phyloP scores from a whole-genome alignment of 2,113 vertebrate species.

The Heteronetta atricapilla region DNA sequence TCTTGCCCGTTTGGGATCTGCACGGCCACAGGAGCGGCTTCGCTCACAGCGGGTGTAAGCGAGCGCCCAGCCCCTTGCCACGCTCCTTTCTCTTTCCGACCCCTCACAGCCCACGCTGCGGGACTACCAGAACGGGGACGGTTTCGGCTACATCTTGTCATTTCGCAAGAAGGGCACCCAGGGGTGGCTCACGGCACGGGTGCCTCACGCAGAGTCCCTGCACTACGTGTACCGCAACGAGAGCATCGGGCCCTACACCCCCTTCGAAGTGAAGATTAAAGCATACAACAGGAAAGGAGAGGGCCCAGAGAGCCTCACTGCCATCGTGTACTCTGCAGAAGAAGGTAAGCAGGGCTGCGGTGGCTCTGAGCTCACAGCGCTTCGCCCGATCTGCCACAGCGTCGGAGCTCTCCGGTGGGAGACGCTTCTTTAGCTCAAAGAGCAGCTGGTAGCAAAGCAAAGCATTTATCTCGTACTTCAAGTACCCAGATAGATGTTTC shows the following conservation, averaged over 20 bases:
- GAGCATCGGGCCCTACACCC: slow-evolving; percentile 86
- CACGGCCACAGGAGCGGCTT: not conserved
- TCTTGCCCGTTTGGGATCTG: not conserved
- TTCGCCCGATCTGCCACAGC: rapidly evolving
- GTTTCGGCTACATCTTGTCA: slow-evolving; percentile 91
- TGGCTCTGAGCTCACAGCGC: rapidly evolving
- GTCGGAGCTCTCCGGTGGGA: not conserved
- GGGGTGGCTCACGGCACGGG: slow-evolving; percentile 78
- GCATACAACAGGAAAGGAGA: slow-evolving; percentile 91
- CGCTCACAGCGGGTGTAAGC: no score
- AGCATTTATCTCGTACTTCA: not conserved
- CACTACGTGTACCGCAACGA: slow-evolving; percentile 91
- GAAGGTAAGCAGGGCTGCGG: slow-evolving; percentile 79
- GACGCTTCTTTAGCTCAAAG: not conserved
- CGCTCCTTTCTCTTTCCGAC: not conserved
- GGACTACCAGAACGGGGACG: slow-evolving; percentile 95
- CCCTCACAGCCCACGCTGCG: slow-evolving; percentile 81
- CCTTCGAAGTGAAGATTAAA: slow-evolving; percentile 94
- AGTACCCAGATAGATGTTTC: not conserved
- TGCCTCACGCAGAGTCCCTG: slow-evolving; percentile 86
- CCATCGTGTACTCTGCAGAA: slow-evolving; percentile 90
- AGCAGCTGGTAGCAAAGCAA: not conserved
- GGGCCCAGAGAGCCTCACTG: slow-evolving; percentile 91
- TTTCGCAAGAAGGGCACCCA: slow-evolving; percentile 84
- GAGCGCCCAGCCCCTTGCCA: not conserved